Base-by-base conservation (phyloP, 2,113 vertebrate genomes). In the Gymnocephalus cernua region DNA sequence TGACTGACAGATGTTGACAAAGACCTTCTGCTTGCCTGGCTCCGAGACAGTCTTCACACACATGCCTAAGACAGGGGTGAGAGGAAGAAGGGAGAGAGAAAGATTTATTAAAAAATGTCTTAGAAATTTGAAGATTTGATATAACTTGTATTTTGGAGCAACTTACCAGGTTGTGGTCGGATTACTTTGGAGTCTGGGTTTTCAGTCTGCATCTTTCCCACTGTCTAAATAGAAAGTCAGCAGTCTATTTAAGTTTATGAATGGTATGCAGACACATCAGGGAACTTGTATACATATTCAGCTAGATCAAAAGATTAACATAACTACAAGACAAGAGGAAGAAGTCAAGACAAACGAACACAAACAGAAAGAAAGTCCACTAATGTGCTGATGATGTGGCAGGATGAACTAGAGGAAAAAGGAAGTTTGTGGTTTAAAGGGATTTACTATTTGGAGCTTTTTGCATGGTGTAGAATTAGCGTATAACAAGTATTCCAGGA, bases 1-100 rank as follows among this genome's bases (percentile, higher is more conserved):
- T 0, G 97, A 97, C 74, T 96, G 95, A 81, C 97, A 98, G 87
- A 98, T 91, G 72, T 98, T 98, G 72, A 98, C 91, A 47, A 98
- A 98, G 25, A 97, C 88, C 79, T 98, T 98, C 75, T 90, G 71
- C 45, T 93, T 91, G 27, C 90, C 91, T 21, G 93, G 82, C 11
- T 94, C 69, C 0, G 93, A 91, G 15, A 80, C 74, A 0, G 96
- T 97, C 91, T 98, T 98, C 62, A 98, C 91, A 86, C 97, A 98
- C 78, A 97, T 92, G 38, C 97, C 97, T 98, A 83, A 15, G n/a
- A 69, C 15, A 4, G 41, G 0, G 10, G 41, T 11, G 13, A 5
- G 27, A 44, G 3, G 11, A 3, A 2, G n/a, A 7, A 0, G 9
- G 63, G 1, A 58, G 27, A 64, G 1, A n/a, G 8, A 32, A 5